phyloP scores from a whole-genome alignment of 1,140 invertebrate species.

The Galendromus occidentalis region DNA sequence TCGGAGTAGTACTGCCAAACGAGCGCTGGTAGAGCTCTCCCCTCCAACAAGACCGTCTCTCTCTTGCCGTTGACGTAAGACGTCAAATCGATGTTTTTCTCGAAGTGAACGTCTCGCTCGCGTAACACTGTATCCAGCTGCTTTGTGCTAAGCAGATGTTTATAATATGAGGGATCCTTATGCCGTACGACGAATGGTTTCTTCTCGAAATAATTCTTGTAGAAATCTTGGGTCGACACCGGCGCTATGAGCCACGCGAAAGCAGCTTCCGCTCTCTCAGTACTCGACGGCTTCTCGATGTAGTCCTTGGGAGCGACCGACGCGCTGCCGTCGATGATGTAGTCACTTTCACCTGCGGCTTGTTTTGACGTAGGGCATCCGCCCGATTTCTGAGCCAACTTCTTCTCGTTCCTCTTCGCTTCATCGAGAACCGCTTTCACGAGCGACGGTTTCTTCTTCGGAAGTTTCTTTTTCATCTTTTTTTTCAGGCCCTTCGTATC shows the following conservation, averaged over 20 bases:
- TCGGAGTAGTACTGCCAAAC: constrained; percentile 80
- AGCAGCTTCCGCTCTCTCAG: not conserved
- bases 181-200: constrained; percentile 50
- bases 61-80: constrained; percentile 53
- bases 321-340: not conserved
- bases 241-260: not conserved
- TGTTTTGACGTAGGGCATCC: not conserved
- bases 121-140: constrained; percentile 55
- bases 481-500: not conserved
- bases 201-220: constrained; percentile 35
- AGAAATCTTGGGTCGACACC: not conserved
- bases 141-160: constrained; percentile 47
- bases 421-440: not conserved
- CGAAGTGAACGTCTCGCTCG: constrained; percentile 48
- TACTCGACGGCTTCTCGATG: not conserved
- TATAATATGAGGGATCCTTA: constrained; percentile 43
- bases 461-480: not conserved
- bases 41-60: constrained; percentile 67
- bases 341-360: not conserved
- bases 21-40: constrained; percentile 43
- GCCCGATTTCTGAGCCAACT: not conserved
- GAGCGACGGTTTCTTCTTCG: not conserved
- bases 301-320: not conserved
- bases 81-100: constrained; percentile 74
- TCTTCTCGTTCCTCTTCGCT: not conserved